Evolutionary conservation across 2,888 invertebrate genomes (phyloP).

Genomic region (Mythimna impura): DNA sequence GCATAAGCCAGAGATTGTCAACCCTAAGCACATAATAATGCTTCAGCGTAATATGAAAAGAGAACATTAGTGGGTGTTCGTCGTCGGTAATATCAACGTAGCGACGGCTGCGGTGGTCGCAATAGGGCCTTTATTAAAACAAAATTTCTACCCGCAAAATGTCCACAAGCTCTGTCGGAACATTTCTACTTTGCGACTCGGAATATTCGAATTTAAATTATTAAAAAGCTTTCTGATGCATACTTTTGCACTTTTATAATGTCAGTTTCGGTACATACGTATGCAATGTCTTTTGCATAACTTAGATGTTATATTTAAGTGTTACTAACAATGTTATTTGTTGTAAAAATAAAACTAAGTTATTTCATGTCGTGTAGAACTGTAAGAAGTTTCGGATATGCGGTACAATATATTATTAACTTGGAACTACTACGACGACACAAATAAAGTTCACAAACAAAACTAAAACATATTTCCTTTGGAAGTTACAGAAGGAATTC

Average conservation of each 20-base stretch:
- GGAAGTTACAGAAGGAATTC: constrained; percentile 54
- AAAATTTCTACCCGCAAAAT: constrained; percentile 88
- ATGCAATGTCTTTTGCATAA: constrained; percentile 29
- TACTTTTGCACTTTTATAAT: constrained; percentile 41
- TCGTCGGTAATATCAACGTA: constrained; percentile 82
- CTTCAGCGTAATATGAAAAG: constrained; percentile 87
- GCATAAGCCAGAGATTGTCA: constrained; percentile 83
- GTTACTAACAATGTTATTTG: constrained; percentile 16
- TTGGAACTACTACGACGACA: constrained; percentile 39
- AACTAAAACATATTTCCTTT: constrained; percentile 57
- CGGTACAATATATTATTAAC: constrained; percentile 29
- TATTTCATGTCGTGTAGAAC: constrained; percentile 8
- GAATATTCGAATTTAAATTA: constrained; percentile 72
- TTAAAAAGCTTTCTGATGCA: constrained; percentile 65
- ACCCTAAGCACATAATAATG: constrained; percentile 87
- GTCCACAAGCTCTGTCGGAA: constrained; percentile 81
- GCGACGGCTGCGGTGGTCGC: constrained; percentile 85
- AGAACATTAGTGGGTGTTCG: constrained; percentile 88
- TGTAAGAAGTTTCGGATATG: constrained; percentile 12
- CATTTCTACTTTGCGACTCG: constrained; percentile 67
- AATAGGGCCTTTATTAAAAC: constrained; percentile 89
- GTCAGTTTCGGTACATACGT: constrained; percentile 18
- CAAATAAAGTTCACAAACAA: constrained; percentile 50
- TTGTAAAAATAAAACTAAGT: constrained; percentile 33
- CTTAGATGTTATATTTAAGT: constrained; percentile 32